Base-by-base conservation (phyloP, 1,140 invertebrate genomes). In the Eumeta japonica region DNA sequence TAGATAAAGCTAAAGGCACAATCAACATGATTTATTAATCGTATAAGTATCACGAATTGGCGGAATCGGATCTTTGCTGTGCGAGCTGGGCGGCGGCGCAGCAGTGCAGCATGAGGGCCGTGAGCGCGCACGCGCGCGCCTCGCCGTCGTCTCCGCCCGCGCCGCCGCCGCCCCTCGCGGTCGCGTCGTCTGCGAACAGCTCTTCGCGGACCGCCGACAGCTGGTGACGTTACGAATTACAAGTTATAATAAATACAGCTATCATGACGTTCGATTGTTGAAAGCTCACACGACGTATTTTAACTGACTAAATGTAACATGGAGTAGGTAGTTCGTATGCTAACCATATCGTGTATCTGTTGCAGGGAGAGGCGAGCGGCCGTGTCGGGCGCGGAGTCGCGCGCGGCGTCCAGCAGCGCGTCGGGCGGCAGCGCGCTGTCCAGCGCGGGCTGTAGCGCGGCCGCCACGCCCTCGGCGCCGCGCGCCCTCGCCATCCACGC, bases 61-160 rank as follows among this genome's bases (percentile, higher is more conserved):
- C n/a, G n/a, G n/a, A n/a, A 4, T 54, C 51, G 14, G 52, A 45
- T 27, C 51, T 59, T 28, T 58, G 60, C 45, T 71, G 63, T 9
- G 64, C 63, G 5, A 70, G 52, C 37, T 72, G 67, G 16, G 67
- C 67, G 0, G 67, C 67, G 2, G 67, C 67, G 64, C 89, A 94
- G 71, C 89, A 92, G 62, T 92, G 88, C 43, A 92, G 68, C 82
- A 92, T 84, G 17, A 93, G 76, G 15, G 92, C 83, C 16, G 88
- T 88, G 37, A 94, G 63, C 1, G 87, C 88, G 58, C 90, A 86
- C 2, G 88, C 83, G 52, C 86, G 83, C 43, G 86, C 79, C 55
- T 90, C 88, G 15, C 83, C 34, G 62, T 75, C 43, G 80, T 80
- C 47, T 78, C 55, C 59, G 66, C 75, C 39, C 58, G 68, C 32